These are phyloP conservation scores for Diachasma alloeum DNA, from an alignment of 1,140 invertebrate species.

Conservation along the genomic window DNA sequence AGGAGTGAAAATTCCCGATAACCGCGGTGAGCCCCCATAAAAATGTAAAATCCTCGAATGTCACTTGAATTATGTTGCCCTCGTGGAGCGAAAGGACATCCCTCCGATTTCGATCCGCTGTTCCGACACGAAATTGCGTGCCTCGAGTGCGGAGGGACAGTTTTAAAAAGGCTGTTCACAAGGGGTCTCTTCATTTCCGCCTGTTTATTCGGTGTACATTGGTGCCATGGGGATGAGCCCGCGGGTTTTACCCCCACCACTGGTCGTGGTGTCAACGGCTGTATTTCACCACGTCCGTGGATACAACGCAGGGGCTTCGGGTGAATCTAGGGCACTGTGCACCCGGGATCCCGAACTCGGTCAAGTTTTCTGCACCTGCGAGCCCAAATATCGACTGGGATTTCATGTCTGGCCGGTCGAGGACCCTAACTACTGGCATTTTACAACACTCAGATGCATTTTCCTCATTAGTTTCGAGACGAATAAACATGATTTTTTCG, in stretches of 20 bases:
- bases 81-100: too few relatives aligned
- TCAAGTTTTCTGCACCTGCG: constrained; percentile 59
- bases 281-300: background rate
- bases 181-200: too few relatives aligned
- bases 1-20: too few relatives aligned
- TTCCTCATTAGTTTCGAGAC: background rate
- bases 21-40: too few relatives aligned
- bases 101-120: too few relatives aligned
- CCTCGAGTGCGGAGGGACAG: too few relatives aligned
- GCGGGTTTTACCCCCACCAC: background rate
- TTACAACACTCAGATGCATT: background rate
- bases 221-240: background rate
- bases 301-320: background rate
- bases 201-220: background rate
- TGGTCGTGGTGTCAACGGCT: background rate
- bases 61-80: too few relatives aligned
- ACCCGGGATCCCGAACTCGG: constrained; percentile 50
- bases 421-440: constrained; percentile 3
- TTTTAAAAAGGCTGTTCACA: too few relatives aligned
- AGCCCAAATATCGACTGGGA: constrained; percentile 27
- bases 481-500: background rate
- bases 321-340: constrained; percentile 29
- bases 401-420: constrained; percentile 1
- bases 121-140: too few relatives aligned
- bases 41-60: too few relatives aligned